Conservation (phyloP, 2,113 vertebrate species). For the Neotoma lepida region DNA sequence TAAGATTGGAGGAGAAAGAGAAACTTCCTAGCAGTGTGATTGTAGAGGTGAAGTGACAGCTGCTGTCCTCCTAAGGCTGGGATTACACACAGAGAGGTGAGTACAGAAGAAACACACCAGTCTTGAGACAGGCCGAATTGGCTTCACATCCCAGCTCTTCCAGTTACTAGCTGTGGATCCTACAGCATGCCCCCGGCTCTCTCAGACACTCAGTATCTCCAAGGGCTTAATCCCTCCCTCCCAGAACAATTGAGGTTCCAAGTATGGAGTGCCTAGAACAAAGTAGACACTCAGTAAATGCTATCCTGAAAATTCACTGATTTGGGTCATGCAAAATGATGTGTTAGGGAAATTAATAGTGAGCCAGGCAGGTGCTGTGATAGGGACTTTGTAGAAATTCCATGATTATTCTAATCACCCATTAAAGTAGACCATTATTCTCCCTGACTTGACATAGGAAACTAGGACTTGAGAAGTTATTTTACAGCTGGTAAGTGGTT, state of each 20-base stretch:
- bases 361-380: neutral
- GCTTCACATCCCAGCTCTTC: neutral
- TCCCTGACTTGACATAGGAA: neutral
- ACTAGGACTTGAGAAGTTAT: neutral
- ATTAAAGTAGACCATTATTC: neutral
- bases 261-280: neutral
- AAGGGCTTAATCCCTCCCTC: neutral
- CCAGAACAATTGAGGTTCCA: neutral
- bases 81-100: neutral
- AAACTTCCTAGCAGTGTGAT: neutral
- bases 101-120: neutral
- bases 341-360: neutral
- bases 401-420: neutral
- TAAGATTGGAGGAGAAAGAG: conserved; percentile 24
- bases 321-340: neutral
- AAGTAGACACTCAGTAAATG: neutral
- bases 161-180: neutral
- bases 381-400: neutral
- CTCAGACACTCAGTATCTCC: neutral
- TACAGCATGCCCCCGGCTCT: neutral
- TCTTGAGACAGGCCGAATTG: neutral
- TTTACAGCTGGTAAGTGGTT: neutral
- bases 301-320: neutral
- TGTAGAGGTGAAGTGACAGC: neutral
- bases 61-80: neutral